Evolutionary conservation across 2,797 vertebrate species (phyloP), one percentile per base, ranked within the genome.

Genomic region (Diplodus puntazzo): DNA sequence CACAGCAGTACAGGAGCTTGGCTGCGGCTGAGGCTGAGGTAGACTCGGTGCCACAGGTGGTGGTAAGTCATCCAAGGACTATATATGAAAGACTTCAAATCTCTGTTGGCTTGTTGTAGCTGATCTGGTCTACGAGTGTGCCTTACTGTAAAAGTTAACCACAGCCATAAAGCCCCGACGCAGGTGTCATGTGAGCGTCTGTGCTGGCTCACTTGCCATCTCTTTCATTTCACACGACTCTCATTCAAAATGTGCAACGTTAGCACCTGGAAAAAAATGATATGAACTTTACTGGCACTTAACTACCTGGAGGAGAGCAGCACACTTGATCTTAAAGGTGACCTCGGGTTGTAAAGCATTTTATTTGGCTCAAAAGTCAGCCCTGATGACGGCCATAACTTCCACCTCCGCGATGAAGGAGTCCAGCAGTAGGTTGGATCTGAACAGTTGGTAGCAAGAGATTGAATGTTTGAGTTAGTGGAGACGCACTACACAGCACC

Each of bases 1-100:
- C 96, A 0, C 95, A 96, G 88, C 96, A 97, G 85, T 92, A 94
- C 89, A 97, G 94, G 91, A 95, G 94, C 90, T 91, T 90, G 78
- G 77, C 94, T 83, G 91, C 92, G 68, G 88, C 87, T 34, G 97
- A 98, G 84, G 63, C 81, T 77, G 97, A 97, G 87, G 90, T 81
- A 0, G 96, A 97, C 67, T 57, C 90, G 23, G 90, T 92, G 54
- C 91, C 93, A 77, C 95, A 92, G 69, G 94, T 95, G 85, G 92
- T 85, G 97, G 98, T 99, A 96, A 98, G 97, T 94, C 83, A 42
- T 63, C 80, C n/a, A 54, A 61, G 20, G 43, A 49, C 13, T 60
- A 54, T 23, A 70, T 46, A 11, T 17, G 2, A 50, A 39, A 73
- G 30, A 21, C 21, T 5, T 64, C 17, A 9, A 49, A 52, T 30